Evolutionary conservation across 2,888 invertebrate genomes (phyloP).

Genomic region (Alloscopus bannaensis): DNA sequence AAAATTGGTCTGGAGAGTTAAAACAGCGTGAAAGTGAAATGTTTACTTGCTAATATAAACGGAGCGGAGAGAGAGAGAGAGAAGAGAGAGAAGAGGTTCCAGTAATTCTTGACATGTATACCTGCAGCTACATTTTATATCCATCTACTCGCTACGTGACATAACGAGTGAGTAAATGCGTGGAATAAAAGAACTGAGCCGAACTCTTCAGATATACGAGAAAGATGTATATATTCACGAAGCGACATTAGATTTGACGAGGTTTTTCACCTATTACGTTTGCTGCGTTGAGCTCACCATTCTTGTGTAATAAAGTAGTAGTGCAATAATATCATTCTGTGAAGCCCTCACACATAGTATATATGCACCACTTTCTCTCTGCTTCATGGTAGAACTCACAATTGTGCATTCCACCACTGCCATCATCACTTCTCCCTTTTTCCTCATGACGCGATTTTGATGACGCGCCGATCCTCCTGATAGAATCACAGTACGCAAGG

Average conservation of each 20-base stretch:
- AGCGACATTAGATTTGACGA: too few relatives aligned
- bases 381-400: constrained; percentile 2
- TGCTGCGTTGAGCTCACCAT: constrained; percentile 28
- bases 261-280: too few relatives aligned
- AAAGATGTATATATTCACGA: too few relatives aligned
- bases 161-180: too few relatives aligned
- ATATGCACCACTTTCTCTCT: constrained; percentile 1
- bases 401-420: not conserved
- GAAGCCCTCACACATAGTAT: not conserved
- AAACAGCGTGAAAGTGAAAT: constrained; percentile 61
- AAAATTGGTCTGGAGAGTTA: constrained; percentile 75
- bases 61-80: too few relatives aligned
- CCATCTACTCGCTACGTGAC: too few relatives aligned
- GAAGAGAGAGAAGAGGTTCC: too few relatives aligned
- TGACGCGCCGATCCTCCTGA: constrained; percentile 1
- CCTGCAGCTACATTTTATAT: too few relatives aligned
- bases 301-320: constrained; percentile 24
- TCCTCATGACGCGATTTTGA: not conserved
- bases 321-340: constrained; percentile 19
- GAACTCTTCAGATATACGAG: too few relatives aligned
- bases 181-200: too few relatives aligned
- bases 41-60: constrained; percentile 35
- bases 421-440: not conserved
- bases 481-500: constrained; percentile 14
- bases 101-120: too few relatives aligned